Conservation (phyloP, 1,140 invertebrate genomes). For the Paralvinella palmiformis region DNA sequence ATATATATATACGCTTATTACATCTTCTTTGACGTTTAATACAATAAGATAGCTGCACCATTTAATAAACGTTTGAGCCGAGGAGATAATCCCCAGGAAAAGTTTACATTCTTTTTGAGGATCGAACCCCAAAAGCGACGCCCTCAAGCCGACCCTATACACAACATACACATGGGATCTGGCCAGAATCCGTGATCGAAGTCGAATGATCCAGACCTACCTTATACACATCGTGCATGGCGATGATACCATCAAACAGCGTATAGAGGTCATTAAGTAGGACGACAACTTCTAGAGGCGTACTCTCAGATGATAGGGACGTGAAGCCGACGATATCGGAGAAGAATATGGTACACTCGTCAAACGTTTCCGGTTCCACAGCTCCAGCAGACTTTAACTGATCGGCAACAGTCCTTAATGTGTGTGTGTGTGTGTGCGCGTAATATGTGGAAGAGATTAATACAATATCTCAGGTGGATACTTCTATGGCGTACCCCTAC, state of each 20-base stretch:
- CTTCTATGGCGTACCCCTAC: background rate
- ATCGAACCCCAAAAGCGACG: background rate
- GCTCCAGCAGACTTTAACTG: slow-evolving; percentile 81
- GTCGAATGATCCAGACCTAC: slow-evolving; percentile 52
- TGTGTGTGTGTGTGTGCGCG: background rate
- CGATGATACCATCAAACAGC: slow-evolving; percentile 91
- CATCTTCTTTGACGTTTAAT: too few relatives aligned
- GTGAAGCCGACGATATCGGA: slow-evolving; percentile 88
- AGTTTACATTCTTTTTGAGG: background rate
- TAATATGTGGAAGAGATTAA: background rate
- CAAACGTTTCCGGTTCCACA: slow-evolving; percentile 86
- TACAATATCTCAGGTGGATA: background rate
- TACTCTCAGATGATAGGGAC: slow-evolving; percentile 80
- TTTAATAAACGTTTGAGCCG: background rate
- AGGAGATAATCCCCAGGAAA: background rate
- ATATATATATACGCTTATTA: too few relatives aligned
- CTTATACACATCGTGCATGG: slow-evolving; percentile 97
- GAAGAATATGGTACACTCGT: slow-evolving; percentile 93
- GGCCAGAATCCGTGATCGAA: background rate
- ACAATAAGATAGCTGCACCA: background rate
- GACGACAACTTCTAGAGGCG: slow-evolving; percentile 89
- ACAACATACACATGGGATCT: background rate
- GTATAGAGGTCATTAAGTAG: slow-evolving; percentile 94
- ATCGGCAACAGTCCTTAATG: slow-evolving; percentile 68
- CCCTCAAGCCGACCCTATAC: background rate